phyloP scores from a whole-genome alignment of 2,888 invertebrate species.

The Sinotaia quadrata region DNA sequence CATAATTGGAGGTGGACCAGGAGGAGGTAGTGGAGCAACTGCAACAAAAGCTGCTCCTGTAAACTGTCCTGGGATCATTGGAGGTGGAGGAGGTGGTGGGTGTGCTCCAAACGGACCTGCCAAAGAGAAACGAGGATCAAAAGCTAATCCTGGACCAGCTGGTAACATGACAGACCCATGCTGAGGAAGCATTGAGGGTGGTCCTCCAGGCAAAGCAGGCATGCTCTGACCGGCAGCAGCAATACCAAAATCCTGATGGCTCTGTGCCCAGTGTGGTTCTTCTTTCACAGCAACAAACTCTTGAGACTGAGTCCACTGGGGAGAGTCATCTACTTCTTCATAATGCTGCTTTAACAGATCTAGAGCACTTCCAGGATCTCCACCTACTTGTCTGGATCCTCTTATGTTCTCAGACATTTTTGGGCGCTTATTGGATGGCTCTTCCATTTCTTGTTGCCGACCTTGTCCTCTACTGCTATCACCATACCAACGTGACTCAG shows the following conservation, averaged over 20 bases:
- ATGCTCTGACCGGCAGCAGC: background rate
- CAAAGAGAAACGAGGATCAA: slow-evolving; percentile 11
- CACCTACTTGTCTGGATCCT: slow-evolving; percentile 28
- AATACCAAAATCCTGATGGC: background rate
- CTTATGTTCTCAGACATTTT: slow-evolving; percentile 7
- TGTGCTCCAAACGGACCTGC: slow-evolving; percentile 7
- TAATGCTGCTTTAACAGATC: slow-evolving; percentile 69
- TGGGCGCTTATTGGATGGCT: slow-evolving; percentile 53
- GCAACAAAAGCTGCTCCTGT: slow-evolving; percentile 23
- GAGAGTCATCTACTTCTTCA: slow-evolving; percentile 48
- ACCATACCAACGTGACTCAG: slow-evolving; percentile 24
- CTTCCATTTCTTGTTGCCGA: slow-evolving; percentile 31
- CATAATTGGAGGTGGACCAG: slow-evolving; percentile 28
- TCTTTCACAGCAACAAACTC: slow-evolving; percentile 32
- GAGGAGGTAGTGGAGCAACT: slow-evolving; percentile 25
- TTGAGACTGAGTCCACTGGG: slow-evolving; percentile 7
- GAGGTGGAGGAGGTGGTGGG: slow-evolving; percentile 24
- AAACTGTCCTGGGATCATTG: slow-evolving; percentile 17
- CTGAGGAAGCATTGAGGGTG: slow-evolving; percentile 3
- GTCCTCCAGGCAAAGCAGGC: background rate
- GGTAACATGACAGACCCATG: background rate
- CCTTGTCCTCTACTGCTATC: slow-evolving; percentile 29
- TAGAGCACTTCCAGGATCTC: slow-evolving; percentile 59
- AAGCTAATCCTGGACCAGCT: background rate
- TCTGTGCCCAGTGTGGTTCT: slow-evolving; percentile 36